A percentile compares a stretch with the other conserved stretches of the same genome.
Evolutionary conservation across 2,113 vertebrate species (phyloP).

Genomic region (Bucco capensis): DNA sequence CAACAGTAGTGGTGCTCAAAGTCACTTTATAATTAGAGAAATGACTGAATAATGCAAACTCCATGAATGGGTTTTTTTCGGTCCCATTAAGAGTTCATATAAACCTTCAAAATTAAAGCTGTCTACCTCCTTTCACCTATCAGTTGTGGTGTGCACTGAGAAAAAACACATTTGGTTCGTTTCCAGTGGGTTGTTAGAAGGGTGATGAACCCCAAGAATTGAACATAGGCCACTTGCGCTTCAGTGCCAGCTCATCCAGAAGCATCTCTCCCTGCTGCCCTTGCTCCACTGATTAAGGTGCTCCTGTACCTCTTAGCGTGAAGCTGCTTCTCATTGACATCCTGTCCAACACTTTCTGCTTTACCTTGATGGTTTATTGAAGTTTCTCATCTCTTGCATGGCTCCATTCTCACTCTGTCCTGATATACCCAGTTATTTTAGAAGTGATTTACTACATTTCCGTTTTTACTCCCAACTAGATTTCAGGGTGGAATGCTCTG

Average conservation of each 20-base stretch:
- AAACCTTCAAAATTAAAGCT: slow-evolving; percentile 39
- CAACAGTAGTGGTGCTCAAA: slow-evolving; percentile 10
- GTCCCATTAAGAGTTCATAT: slow-evolving; percentile 29
- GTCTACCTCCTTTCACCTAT: slow-evolving; percentile 3
- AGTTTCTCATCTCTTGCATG: not conserved
- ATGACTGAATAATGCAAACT: slow-evolving; percentile 58
- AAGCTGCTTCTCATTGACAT: not conserved
- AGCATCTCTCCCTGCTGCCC: not conserved
- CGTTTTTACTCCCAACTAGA: not conserved
- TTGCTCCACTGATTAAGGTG: slow-evolving; percentile 8
- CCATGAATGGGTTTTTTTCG: not conserved
- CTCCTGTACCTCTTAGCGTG: not conserved
- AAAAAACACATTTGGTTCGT: slow-evolving; percentile 23
- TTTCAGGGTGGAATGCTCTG: not conserved
- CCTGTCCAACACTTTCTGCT: not conserved
- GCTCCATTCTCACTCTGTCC: not conserved
- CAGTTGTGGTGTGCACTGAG: not conserved
- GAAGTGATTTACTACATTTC: not conserved
- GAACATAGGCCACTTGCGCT: not conserved
- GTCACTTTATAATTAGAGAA: slow-evolving; percentile 58
- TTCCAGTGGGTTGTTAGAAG: not conserved
- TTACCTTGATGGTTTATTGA: not conserved
- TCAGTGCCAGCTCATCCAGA: not conserved
- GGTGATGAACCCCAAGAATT: slow-evolving; percentile 9
- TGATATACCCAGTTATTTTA: not conserved